Percentiles rank a stretch among this genome's conserved stretches.
These are phyloP conservation scores for Olivierus martensii DNA, from an alignment of 1,140 invertebrate genomes.

Conservation along the genomic window DNA sequence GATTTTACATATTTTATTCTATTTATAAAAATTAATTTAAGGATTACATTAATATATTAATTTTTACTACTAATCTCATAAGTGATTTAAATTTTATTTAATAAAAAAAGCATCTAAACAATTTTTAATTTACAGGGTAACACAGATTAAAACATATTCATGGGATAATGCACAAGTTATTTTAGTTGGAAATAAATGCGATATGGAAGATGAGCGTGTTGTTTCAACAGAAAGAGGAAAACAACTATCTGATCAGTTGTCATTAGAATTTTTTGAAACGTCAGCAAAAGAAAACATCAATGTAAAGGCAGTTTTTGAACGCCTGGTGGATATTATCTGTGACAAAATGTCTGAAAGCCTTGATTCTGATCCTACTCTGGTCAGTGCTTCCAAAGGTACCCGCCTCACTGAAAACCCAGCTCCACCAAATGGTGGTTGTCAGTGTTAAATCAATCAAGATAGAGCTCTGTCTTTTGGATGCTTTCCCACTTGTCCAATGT, in stretches of 20 bases:
- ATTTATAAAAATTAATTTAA: too few species aligned
- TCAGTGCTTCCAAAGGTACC: constrained; percentile 52
- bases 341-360: constrained; percentile 99
- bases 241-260: constrained; percentile 92
- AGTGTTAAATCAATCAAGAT: constrained; percentile 9
- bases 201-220: constrained; percentile 98
- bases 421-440: constrained; percentile 13
- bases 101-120: too few species aligned
- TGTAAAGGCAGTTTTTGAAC: constrained; percentile 96
- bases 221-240: constrained; percentile 94
- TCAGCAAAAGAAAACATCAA: constrained; percentile 99
- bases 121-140: constrained; percentile 58
- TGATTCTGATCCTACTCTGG: constrained; percentile 81
- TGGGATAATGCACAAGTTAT: constrained; percentile 99
- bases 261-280: constrained; percentile 98
- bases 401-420: constrained; percentile 52
- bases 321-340: constrained; percentile 98
- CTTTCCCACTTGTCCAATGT: background rate
- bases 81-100: too few species aligned
- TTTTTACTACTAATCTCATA: too few species aligned
- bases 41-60: too few species aligned
- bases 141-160: constrained; percentile 99
- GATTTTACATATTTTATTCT: too few species aligned
- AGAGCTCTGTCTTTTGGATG: background rate
- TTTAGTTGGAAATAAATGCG: constrained; percentile 92